A percentile compares a stretch with the other conserved stretches of the same genome.
These are phyloP conservation scores for Acipenser transmontanus DNA, from an alignment of 2,797 vertebrate genomes.

Conservation along the genomic window DNA sequence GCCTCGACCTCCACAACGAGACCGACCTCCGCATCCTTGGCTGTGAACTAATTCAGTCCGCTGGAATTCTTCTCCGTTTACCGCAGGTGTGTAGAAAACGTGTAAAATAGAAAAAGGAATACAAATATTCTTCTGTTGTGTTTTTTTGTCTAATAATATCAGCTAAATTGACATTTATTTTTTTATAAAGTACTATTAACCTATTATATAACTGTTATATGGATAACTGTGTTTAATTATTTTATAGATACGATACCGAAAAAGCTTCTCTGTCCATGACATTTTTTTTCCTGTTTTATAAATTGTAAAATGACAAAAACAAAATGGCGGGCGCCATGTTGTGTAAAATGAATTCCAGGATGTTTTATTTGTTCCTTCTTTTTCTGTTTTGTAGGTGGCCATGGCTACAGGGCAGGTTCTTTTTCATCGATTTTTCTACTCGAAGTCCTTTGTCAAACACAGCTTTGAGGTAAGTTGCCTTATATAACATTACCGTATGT, in stretches of 20 bases:
- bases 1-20: conserved; percentile 84
- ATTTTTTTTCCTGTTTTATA: conserved; percentile 3
- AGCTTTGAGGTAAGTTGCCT: conserved; percentile 85
- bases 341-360: conserved; percentile 26
- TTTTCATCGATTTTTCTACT: conserved; percentile 97
- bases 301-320: conserved; percentile 34
- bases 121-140: too few relatives aligned
- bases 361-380: not conserved
- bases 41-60: conserved; percentile 90
- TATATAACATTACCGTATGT: too few relatives aligned
- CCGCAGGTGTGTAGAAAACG: conserved; percentile 70
- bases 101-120: too few relatives aligned
- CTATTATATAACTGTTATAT: too few relatives aligned
- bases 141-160: too few relatives aligned
- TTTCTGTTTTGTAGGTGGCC: conserved; percentile 70
- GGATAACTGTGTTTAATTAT: too few relatives aligned
- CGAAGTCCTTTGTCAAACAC: conserved; percentile 97
- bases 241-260: too few relatives aligned
- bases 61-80: conserved; percentile 85
- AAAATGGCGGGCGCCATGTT: conserved; percentile 64
- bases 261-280: too few relatives aligned
- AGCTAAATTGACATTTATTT: too few relatives aligned
- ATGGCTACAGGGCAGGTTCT: conserved; percentile 97
- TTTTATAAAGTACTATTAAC: too few relatives aligned
- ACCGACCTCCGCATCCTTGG: conserved; percentile 91